Base-by-base conservation (phyloP, 35 echinoderm and acorn worm species). In the Patiria miniata region DNA sequence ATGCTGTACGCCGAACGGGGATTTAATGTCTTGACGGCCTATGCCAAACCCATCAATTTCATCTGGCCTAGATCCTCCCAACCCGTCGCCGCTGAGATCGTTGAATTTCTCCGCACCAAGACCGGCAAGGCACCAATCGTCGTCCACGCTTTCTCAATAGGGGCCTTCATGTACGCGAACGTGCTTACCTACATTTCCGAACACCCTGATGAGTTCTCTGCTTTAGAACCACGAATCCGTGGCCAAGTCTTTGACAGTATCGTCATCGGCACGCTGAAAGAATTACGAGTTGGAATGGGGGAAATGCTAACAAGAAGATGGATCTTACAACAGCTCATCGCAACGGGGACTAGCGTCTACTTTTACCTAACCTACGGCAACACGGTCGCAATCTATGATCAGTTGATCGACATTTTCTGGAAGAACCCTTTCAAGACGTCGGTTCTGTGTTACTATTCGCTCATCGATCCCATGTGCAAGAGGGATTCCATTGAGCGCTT, bases 241-340 rank as follows among this genome's bases (percentile, higher is more conserved):
- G 91, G 86, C 36, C 87, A 93, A 54, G 86, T 93, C 4, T 93
- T 84, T 61, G 91, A 93, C 68, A 93, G 91, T 22, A 57, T 93
- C 21, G 86, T 93, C 40, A 58, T 82, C 80, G 91, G 91, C 39
- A 81, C 87, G 2, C 30, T 89, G 15, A 77, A 89, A 6, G 68
- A 89, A 22, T 82, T 89, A 86, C 60, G 86, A 5, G 29, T 36
- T 19, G 91, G 91, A 17, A 40, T 93, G 18, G 50, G 78, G 19
- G n/a, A 88, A 22, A 79, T 60, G 28, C 17, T 56, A 26, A 40
- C 65, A 5, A 84, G 77, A 15, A 89, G 54, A 28, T 19, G 54
- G 28, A 21, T 89, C 40, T 36, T 93, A 15, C 76, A 88, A 52
- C 50, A 47, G 39, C 14, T 83, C 4, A 57, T 93, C 19, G 37